Conservation (phyloP, 2,113 vertebrate species). For the Oophaga pumilio region DNA sequence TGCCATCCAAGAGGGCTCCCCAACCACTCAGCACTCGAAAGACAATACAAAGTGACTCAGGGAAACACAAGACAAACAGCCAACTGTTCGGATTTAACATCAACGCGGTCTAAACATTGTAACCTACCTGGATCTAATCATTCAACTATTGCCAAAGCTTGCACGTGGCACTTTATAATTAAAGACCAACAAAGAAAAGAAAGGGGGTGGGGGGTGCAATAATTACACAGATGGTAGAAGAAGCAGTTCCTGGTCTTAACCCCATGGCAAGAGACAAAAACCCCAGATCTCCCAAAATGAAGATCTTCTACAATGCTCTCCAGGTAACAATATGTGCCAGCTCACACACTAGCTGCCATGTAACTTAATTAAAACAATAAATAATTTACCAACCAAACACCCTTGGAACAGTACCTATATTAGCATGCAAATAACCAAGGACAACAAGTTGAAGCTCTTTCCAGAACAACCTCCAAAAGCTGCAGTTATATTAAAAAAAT, state of each 20-base stretch:
- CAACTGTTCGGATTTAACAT: not conserved
- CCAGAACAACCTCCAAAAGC: not conserved
- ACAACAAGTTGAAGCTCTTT: not conserved
- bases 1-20: constrained; percentile 53
- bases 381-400: not conserved
- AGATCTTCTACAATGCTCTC: not conserved
- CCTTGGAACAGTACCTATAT: not conserved
- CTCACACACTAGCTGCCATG: not conserved
- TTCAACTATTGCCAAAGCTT: constrained; percentile 1
- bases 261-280: constrained; percentile 38
- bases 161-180: constrained; percentile 27
- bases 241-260: constrained; percentile 22
- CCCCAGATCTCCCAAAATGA: not conserved
- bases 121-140: constrained; percentile 11
- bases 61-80: constrained; percentile 8
- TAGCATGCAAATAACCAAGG: not conserved
- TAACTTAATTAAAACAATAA: not conserved
- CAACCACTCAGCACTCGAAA: constrained; percentile 25
- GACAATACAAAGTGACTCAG: constrained; percentile 35
- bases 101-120: not conserved
- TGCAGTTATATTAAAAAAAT: not conserved
- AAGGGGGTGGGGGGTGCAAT: constrained; percentile 15
- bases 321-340: not conserved
- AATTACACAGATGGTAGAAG: constrained; percentile 43
- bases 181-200: constrained; percentile 37